phyloP scores from a whole-genome alignment of 2,797 vertebrate species.

The Cryptoblepharus egeriae region DNA sequence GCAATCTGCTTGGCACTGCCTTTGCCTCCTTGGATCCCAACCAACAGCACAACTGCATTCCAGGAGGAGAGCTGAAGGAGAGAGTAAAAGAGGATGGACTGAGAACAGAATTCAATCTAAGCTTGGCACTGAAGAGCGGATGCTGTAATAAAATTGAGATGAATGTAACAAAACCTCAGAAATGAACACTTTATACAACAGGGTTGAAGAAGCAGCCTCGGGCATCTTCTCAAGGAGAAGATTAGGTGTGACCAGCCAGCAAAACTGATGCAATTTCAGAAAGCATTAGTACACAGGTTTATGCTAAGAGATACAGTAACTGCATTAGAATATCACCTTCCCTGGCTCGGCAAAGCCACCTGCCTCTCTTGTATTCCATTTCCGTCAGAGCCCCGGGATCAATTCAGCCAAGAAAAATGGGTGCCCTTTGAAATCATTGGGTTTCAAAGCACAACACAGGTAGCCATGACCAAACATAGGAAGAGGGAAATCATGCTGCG shows the following conservation, averaged over 20 bases:
- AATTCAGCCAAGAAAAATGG: not conserved
- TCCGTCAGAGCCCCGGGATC: not conserved
- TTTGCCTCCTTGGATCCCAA: conserved; percentile 57
- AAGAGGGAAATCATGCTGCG: not conserved
- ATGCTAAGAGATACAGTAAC: conserved; percentile 9
- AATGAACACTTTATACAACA: conserved; percentile 63
- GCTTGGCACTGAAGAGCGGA: conserved; percentile 60
- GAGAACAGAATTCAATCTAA: conserved; percentile 61
- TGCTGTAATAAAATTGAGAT: conserved; percentile 56
- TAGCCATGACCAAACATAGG: not conserved
- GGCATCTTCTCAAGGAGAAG: conserved; percentile 47
- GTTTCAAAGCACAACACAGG: not conserved
- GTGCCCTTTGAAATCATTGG: not conserved
- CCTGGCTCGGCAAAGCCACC: conserved; percentile 24
- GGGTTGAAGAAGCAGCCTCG: conserved; percentile 47
- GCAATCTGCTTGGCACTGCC: conserved; percentile 59
- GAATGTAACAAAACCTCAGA: conserved; percentile 46
- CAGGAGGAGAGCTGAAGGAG: conserved; percentile 56
- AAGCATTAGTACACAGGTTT: conserved; percentile 29
- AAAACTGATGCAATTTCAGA: conserved; percentile 58
- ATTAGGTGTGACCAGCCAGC: conserved; percentile 58
- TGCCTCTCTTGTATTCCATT: conserved; percentile 20
- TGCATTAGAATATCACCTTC: conserved; percentile 40
- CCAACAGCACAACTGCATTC: conserved; percentile 59
- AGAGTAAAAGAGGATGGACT: conserved; percentile 53